These are phyloP conservation scores for Manis javanica DNA, from an alignment of 2,797 vertebrate genomes.

Conservation along the genomic window DNA sequence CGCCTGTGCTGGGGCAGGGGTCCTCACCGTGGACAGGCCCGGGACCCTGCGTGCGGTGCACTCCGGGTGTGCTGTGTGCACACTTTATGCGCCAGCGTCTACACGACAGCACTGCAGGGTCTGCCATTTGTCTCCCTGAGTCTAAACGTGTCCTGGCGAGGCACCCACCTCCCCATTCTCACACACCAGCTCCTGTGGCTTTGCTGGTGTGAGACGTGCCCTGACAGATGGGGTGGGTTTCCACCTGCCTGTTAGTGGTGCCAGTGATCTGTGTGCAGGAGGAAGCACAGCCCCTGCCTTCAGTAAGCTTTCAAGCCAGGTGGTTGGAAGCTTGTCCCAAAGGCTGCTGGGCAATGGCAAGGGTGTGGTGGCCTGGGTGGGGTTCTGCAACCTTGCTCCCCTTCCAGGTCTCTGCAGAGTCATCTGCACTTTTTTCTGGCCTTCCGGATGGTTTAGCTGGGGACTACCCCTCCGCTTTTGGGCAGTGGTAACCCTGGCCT, in stretches of 20 bases:
- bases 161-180: not conserved
- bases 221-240: not conserved
- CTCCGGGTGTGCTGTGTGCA: no score
- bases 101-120: no score
- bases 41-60: no score
- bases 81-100: no score
- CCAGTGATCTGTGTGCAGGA: fast-evolving
- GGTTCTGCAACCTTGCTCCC: not conserved
- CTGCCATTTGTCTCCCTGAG: no score
- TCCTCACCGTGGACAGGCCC: no score
- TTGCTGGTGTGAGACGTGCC: not conserved
- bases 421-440: no score
- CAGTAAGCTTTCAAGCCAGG: not conserved
- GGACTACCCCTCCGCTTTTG: not conserved
- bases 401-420: fast-evolving
- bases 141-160: no score
- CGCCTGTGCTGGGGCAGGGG: not conserved
- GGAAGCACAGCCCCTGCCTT: not conserved
- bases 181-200: not conserved
- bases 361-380: not conserved
- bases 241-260: not conserved
- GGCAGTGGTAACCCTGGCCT: not conserved
- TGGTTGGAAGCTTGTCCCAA: no score
- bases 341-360: not conserved
- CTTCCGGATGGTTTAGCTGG: not conserved